Base-by-base conservation (phyloP, 2,797 vertebrate genomes). In the Brachymystax lenok region DNA sequence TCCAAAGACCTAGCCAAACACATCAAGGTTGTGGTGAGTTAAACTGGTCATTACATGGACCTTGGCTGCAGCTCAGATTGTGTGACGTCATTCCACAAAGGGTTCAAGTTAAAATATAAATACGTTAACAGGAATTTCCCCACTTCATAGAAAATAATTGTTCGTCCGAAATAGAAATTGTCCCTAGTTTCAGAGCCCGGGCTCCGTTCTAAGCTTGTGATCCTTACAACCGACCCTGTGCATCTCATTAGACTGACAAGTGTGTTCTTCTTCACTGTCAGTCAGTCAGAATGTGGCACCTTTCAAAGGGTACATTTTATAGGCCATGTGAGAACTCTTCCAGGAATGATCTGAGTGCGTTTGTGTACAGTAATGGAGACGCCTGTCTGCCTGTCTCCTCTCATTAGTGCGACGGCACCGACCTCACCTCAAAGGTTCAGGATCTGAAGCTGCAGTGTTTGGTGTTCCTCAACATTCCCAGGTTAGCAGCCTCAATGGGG, bases 381-480 rank as follows among this genome's bases (percentile, higher is more conserved):
- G 13, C 6, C 24, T 70, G 17, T 77, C 21, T 71, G 16, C 52
- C 28, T 28, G 1, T 46, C 51, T 12, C 27, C 7, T 14, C 13
- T 56, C 80, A 13, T 8, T 83, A 98, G 97, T 99, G 97, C 59
- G 97, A 99, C 0, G 97, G 95, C 19, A 94, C 88, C 13, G 97
- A 99, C 92, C 84, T 99, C 87, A 99, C 97, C 12, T 94, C 96
- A 54, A 99, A 98, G 90, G 96, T 98, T 77, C 97, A 98, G 88
- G 97, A 99, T 80, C 90, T 98, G 81, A 99, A 98, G 86, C 95
- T 98, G 28, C 97, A 98, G 88, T 99, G 97, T 88, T 89, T 99
- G 64, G 96, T 98, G 80, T 99, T 99, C 89, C 95, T 99, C 85
- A 99, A 99, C 90, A 99, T 99, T 85, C 97, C 97, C 86, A 97